Evolutionary conservation across 2,797 vertebrate genomes (phyloP).

Genomic region (Ctenosaura bakeri): DNA sequence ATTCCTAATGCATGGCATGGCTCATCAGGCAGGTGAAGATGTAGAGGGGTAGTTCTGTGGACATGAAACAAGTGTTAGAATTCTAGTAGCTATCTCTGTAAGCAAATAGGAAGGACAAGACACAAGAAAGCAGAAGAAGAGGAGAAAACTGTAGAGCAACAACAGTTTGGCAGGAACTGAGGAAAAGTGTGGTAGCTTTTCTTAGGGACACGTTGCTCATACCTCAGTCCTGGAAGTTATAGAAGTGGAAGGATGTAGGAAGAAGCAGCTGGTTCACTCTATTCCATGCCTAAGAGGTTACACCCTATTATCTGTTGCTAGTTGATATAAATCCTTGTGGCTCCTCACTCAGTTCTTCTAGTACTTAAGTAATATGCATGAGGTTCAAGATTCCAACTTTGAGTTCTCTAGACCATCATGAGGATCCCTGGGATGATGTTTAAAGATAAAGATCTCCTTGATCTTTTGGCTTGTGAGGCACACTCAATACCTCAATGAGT

Average conservation of each 20-base stretch:
- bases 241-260: background rate
- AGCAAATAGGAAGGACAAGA: background rate
- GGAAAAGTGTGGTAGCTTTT: background rate
- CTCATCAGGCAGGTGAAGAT: background rate
- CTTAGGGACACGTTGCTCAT: background rate
- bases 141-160: background rate
- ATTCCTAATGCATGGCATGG: background rate
- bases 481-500: no score
- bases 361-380: no score
- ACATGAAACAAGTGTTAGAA: background rate
- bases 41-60: background rate
- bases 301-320: background rate
- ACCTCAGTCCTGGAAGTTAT: background rate
- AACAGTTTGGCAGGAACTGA: background rate
- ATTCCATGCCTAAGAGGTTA: background rate
- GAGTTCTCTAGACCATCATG: no score
- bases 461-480: no score
- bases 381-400: no score
- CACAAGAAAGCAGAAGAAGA: background rate
- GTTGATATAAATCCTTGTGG: background rate
- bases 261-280: background rate
- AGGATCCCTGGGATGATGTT: no score
- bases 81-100: background rate
- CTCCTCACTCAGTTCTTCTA: no score
- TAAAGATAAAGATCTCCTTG: no score